Evolutionary conservation across 2,888 invertebrate genomes (phyloP).

Genomic region (Acronicta psi): DNA sequence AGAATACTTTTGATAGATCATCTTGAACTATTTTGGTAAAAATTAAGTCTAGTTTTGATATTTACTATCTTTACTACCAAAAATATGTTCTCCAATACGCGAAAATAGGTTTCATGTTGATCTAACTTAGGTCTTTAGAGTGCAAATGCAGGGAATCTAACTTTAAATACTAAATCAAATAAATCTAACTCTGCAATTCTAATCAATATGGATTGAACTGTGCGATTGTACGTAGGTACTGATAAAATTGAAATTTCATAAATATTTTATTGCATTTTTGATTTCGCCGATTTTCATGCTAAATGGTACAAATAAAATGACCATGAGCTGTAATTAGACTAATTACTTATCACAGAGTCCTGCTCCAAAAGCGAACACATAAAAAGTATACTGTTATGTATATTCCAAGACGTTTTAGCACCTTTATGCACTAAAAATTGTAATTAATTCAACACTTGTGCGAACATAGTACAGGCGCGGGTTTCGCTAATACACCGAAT

Average conservation of each 20-base stretch:
- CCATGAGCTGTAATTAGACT: neutral
- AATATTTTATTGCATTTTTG: neutral
- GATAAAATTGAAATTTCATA: neutral
- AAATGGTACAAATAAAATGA: conserved; percentile 3
- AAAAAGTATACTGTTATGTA: conserved; percentile 1
- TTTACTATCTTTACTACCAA: no score
- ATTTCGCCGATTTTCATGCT: neutral
- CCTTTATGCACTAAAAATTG: conserved; percentile 25
- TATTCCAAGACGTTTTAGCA: neutral
- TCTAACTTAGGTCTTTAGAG: conserved; percentile 5
- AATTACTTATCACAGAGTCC: neutral
- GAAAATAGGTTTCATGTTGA: neutral
- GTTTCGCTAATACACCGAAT: conserved; percentile 34
- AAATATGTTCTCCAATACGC: neutral
- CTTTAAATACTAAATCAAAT: neutral
- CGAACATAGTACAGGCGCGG: conserved; percentile 43
- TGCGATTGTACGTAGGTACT: neutral
- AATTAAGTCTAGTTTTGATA: no score
- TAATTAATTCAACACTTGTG: conserved; percentile 37
- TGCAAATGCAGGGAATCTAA: conserved; percentile 22
- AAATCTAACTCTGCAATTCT: conserved; percentile 1
- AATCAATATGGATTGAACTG: conserved; percentile 4
- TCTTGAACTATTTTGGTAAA: neutral
- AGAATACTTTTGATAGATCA: neutral
- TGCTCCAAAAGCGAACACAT: neutral